A percentile compares a stretch with the other conserved stretches of the same genome.
Evolutionary conservation across 2,113 vertebrate species (phyloP).

Genomic region (Ciconia stormi): DNA sequence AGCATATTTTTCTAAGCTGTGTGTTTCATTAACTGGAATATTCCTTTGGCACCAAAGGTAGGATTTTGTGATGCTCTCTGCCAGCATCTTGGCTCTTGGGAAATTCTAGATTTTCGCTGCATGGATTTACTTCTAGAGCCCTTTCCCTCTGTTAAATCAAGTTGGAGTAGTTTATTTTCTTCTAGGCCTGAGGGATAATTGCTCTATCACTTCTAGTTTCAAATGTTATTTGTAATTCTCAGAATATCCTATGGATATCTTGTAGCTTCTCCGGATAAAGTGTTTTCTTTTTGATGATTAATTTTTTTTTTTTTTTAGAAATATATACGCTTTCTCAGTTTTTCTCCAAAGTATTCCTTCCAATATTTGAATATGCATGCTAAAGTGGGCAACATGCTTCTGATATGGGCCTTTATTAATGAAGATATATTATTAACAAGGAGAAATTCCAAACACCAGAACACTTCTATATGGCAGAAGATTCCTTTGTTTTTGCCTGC

Average conservation of each 20-base stretch:
- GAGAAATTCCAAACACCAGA: background rate
- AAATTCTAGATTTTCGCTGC: conserved; percentile 6
- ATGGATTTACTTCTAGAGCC: background rate
- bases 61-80: background rate
- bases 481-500: background rate
- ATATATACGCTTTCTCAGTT: background rate
- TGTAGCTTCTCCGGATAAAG: background rate
- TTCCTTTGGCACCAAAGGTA: conserved; percentile 8
- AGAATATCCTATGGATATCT: background rate
- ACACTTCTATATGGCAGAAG: background rate
- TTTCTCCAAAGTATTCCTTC: background rate
- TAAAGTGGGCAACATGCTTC: background rate
- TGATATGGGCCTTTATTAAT: background rate
- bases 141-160: background rate
- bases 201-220: background rate
- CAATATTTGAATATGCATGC: background rate
- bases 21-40: conserved; percentile 56
- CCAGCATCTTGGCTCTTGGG: background rate
- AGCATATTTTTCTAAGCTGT: conserved; percentile 30
- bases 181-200: background rate
- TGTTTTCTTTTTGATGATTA: background rate
- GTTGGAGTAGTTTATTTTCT: background rate
- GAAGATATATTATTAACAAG: background rate
- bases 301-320: background rate
- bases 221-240: background rate